A percentile compares a stretch with the other conserved stretches of the same genome.
Evolutionary conservation across 2,113 vertebrate genomes (phyloP).

Genomic region (Spilogale gracilis): DNA sequence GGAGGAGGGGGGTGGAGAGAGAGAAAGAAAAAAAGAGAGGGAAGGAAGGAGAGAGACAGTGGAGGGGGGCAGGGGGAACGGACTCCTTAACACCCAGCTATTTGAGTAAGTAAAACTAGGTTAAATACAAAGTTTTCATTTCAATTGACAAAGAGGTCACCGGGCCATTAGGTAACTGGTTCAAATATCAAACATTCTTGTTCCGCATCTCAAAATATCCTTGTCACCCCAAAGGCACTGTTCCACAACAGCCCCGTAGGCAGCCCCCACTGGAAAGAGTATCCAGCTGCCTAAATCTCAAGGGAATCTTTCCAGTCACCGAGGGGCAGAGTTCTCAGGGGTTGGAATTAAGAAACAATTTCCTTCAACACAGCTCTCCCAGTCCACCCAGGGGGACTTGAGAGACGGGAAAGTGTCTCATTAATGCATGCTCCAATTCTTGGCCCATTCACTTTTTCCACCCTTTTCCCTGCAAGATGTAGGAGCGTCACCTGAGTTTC

Average conservation of each 20-base stretch:
- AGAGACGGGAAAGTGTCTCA: not conserved
- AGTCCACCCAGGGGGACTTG: not conserved
- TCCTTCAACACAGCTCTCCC: not conserved
- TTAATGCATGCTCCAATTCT: not conserved
- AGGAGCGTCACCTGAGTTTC: not conserved
- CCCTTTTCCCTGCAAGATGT: not conserved
- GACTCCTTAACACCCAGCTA: slow-evolving; percentile 54
- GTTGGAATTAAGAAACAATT: not conserved
- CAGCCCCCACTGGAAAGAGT: not conserved
- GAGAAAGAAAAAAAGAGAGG: not conserved
- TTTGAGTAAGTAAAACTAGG: slow-evolving; percentile 76
- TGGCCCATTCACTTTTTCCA: not conserved
- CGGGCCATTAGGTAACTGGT: slow-evolving; percentile 84
- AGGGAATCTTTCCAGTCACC: not conserved
- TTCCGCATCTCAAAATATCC: slow-evolving; percentile 49
- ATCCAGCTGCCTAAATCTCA: not conserved
- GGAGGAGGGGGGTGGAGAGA: not conserved
- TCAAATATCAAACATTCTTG: slow-evolving; percentile 69
- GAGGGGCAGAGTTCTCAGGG: not conserved
- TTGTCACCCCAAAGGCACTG: not conserved
- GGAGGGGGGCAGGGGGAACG: not conserved
- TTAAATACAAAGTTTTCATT: slow-evolving; percentile 84
- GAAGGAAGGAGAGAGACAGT: not conserved
- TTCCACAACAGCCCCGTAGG: not conserved
- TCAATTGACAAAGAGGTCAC: slow-evolving; percentile 79